phyloP scores from a whole-genome alignment of 2,113 vertebrate genomes.

The Struthio camelus region DNA sequence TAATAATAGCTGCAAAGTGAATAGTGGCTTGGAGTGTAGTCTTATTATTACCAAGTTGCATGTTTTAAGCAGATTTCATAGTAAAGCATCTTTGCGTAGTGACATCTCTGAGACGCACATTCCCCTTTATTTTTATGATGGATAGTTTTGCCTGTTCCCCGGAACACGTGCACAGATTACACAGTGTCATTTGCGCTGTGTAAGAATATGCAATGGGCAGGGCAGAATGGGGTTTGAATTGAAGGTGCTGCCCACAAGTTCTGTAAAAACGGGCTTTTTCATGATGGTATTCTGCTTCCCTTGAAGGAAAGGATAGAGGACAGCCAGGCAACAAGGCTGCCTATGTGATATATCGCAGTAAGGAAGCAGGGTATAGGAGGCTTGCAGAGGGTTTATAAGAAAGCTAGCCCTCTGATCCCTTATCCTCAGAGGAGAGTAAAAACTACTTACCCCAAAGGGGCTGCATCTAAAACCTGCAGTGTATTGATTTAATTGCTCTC shows the following conservation, averaged over 20 bases:
- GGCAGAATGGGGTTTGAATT: too few relatives aligned
- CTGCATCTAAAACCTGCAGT: neutral
- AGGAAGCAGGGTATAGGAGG: neutral
- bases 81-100: neutral
- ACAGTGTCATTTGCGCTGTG: neutral
- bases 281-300: neutral
- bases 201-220: accelerated
- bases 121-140: neutral
- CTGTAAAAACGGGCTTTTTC: neutral
- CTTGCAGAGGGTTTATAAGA: neutral
- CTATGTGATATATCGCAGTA: neutral
- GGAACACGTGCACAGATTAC: neutral
- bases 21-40: neutral
- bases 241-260: neutral
- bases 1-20: neutral
- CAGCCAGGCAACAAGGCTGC: neutral
- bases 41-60: neutral
- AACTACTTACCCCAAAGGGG: neutral
- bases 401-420: too few relatives aligned
- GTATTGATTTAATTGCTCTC: neutral
- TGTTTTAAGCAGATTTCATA: neutral
- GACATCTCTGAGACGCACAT: neutral
- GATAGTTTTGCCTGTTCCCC: neutral
- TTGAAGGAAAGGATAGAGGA: neutral
- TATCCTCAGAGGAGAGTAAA: neutral